Evolutionary conservation across 2,797 vertebrate genomes (phyloP).

Genomic region (Echeneis naucrates): DNA sequence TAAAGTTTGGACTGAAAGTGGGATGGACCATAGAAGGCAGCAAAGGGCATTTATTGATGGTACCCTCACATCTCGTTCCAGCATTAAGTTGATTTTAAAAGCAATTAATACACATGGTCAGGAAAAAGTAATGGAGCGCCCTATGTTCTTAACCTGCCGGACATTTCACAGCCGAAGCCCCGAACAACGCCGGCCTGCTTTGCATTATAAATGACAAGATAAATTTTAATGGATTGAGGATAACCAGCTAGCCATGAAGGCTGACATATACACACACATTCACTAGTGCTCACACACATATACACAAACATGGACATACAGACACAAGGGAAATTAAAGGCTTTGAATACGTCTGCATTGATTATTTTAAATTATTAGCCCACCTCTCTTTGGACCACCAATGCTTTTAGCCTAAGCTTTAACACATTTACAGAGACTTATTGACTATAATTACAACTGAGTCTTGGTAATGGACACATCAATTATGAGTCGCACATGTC

Average conservation of each 20-base stretch:
- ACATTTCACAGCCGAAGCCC: slow-evolving; percentile 92
- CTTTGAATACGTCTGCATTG: slow-evolving; percentile 99
- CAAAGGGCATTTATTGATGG: slow-evolving; percentile 96
- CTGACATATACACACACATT: slow-evolving; percentile 87
- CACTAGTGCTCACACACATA: slow-evolving; percentile 60
- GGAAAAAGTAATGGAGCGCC: slow-evolving; percentile 98
- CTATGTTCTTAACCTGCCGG: slow-evolving; percentile 96
- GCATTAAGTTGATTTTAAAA: slow-evolving; percentile 99
- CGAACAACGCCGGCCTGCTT: slow-evolving; percentile 95
- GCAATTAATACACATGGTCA: slow-evolving; percentile 99
- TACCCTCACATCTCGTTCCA: slow-evolving; percentile 96
- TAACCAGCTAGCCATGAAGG: slow-evolving; percentile 95
- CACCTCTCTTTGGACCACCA: slow-evolving; percentile 99
- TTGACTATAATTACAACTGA: slow-evolving; percentile 99
- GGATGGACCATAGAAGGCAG: slow-evolving; percentile 80
- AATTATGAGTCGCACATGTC: slow-evolving; percentile 99
- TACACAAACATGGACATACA: slow-evolving; percentile 79
- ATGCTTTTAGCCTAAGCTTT: slow-evolving; percentile 99
- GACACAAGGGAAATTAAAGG: slow-evolving; percentile 99
- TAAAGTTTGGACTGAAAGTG: slow-evolving; percentile 81
- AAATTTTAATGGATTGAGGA: slow-evolving; percentile 99
- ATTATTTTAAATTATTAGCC: slow-evolving; percentile 99
- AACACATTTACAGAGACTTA: slow-evolving; percentile 99
- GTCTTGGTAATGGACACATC: slow-evolving; percentile 99
- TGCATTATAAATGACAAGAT: slow-evolving; percentile 99